A percentile compares a stretch with the other conserved stretches of the same genome.
Conservation (phyloP, 2,888 invertebrate species). For the Tubulanus polymorphus region DNA sequence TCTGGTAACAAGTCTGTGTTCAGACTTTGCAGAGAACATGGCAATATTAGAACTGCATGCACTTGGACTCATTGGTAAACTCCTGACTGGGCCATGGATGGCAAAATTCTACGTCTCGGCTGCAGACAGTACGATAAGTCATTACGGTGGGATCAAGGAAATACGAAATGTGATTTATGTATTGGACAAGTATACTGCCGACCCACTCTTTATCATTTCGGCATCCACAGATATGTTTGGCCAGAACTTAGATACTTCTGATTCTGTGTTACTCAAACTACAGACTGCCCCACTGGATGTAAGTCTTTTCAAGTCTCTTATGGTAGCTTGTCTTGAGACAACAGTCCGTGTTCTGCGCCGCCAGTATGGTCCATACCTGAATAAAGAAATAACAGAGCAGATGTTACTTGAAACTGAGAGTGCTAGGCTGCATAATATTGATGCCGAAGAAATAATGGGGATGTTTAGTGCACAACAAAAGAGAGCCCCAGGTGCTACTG, state of each 20-base stretch:
- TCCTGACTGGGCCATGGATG: slow-evolving; percentile 7
- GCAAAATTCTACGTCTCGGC: slow-evolving; percentile 5
- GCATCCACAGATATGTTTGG: neutral
- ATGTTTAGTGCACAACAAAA: slow-evolving; percentile 16
- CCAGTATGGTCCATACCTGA: slow-evolving; percentile 2
- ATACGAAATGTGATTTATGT: neutral
- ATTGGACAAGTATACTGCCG: neutral
- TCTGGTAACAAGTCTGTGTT: neutral
- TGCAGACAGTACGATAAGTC: slow-evolving; percentile 1
- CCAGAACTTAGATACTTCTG: neutral
- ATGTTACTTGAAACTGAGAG: slow-evolving; percentile 14
- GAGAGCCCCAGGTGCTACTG: slow-evolving; percentile 12
- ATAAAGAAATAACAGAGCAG: slow-evolving; percentile 12
- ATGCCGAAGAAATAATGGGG: slow-evolving; percentile 18
- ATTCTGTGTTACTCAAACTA: neutral
- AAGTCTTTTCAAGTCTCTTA: neutral
- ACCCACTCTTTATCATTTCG: neutral
- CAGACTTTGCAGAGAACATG: slow-evolving; percentile 4
- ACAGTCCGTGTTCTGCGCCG: neutral
- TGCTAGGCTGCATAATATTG: slow-evolving; percentile 17
- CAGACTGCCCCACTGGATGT: neutral
- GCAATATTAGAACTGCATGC: slow-evolving; percentile 7
- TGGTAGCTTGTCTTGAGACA: neutral
- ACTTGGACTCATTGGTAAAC: slow-evolving; percentile 7
- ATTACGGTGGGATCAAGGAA: slow-evolving; percentile 1